Base-by-base conservation (phyloP, 2,113 vertebrate genomes). In the Panthera uncia region DNA sequence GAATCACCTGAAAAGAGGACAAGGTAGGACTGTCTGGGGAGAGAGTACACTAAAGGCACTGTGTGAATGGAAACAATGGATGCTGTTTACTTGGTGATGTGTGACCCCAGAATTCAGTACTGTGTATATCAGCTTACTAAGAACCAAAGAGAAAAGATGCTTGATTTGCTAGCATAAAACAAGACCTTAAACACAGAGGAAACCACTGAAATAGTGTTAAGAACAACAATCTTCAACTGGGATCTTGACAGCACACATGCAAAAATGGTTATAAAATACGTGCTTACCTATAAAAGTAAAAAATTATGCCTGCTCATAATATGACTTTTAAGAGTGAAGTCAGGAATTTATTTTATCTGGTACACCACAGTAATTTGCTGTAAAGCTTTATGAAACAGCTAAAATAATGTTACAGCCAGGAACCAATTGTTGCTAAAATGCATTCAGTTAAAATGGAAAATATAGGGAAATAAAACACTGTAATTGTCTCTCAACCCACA, bases 401-500 rank as follows among this genome's bases (percentile, higher is more conserved):
- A 98, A 98, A 98, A 98, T 97, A 98, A 98, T 98, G 97, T 98
- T 98, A 98, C 94, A 98, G 98, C 96, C 97, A 97, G 98, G 98
- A 98, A 97, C 94, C 98, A 98, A 98, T 98, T 98, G 98, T 98
- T 98, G 97, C 94, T 98, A 96, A 98, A 99, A 98, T 71, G 97
- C 97, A 97, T 97, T 98, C 98, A 87, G 98, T 97, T 97, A 98
- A 98, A 98, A 98, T 97, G 97, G 98, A 98, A 99, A 99, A 98
- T 97, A 98, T n/a, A 98, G 93, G 98, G 96, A 98, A 98, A 99
- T 98, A 98, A 98, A 98, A 97, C 95, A 98, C 95, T 98, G 97
- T 97, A 98, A 98, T 98, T 98, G 98, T 99, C 96, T 99, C 98
- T 97, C 98, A 98, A 96, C 97, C 98, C 98, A 98, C 98, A 98